These are phyloP conservation scores for Watsonalla binaria DNA, from an alignment of 2,888 invertebrate genomes.

Conservation along the genomic window DNA sequence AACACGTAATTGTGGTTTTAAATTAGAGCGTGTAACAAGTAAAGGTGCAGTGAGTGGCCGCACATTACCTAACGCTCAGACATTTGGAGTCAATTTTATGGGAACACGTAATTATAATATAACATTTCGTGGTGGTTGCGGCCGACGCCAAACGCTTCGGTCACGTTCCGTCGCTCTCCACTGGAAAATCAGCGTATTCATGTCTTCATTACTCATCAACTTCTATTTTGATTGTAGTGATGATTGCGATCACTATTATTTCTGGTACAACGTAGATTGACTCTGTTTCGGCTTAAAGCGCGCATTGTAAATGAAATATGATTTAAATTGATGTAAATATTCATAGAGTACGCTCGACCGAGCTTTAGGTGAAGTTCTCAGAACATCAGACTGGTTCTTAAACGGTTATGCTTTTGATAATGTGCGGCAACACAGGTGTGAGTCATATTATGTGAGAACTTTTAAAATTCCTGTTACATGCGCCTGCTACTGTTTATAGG, in stretches of 20 bases:
- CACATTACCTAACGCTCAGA: background rate
- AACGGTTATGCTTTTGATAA: slow-evolving; percentile 36
- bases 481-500: background rate
- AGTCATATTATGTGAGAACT: slow-evolving; percentile 34
- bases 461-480: slow-evolving; percentile 2
- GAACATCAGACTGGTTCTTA: slow-evolving; percentile 32
- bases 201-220: slow-evolving; percentile 48
- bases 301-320: slow-evolving; percentile 14
- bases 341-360: slow-evolving; percentile 32
- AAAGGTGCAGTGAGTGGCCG: slow-evolving; percentile 23
- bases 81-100: slow-evolving; percentile 43
- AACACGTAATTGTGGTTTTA: slow-evolving; percentile 3
- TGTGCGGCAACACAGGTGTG: slow-evolving; percentile 28
- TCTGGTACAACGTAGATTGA: slow-evolving; percentile 38
- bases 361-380: slow-evolving; percentile 30
- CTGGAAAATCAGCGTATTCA: slow-evolving; percentile 49
- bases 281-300: slow-evolving; percentile 33
- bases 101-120: slow-evolving; percentile 45
- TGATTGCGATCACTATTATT: slow-evolving; percentile 48
- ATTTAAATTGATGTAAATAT: slow-evolving; percentile 23
- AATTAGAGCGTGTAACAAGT: slow-evolving; percentile 11
- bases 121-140: slow-evolving; percentile 34
- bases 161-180: slow-evolving; percentile 44
- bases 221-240: slow-evolving; percentile 46
- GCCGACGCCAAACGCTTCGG: slow-evolving; percentile 45